These are phyloP conservation scores for Frankliniella intonsa DNA, from an alignment of 2,888 invertebrate species.

Conservation along the genomic window DNA sequence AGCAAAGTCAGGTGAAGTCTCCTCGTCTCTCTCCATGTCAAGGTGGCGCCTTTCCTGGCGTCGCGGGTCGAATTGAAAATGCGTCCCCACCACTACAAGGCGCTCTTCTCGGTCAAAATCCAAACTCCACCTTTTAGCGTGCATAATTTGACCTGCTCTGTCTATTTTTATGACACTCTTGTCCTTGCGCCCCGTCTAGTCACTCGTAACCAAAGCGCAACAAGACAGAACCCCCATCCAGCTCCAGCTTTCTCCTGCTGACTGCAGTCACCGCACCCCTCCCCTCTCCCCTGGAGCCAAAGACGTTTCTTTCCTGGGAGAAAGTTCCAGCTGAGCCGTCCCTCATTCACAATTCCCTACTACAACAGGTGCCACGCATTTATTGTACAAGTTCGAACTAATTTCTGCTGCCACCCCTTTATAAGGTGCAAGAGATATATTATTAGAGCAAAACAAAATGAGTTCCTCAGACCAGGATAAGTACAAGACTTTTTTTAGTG, in stretches of 20 bases:
- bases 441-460: background rate
- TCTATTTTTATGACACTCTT: background rate
- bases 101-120: background rate
- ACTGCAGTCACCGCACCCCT: background rate
- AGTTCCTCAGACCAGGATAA: background rate
- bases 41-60: too few relatives aligned
- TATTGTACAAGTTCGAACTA: background rate
- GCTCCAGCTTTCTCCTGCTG: background rate
- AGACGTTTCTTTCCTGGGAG: background rate
- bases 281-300: background rate
- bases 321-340: background rate
- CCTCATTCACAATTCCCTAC: too few relatives aligned
- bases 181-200: background rate
- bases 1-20: too few relatives aligned
- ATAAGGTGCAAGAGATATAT: background rate
- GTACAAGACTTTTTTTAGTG: background rate
- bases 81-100: too few relatives aligned
- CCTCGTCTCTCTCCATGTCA: too few relatives aligned
- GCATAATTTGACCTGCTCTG: background rate
- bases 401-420: background rate
- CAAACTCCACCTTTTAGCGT: background rate
- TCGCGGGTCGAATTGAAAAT: too few relatives aligned
- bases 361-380: slow-evolving; percentile 8
- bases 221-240: background rate
- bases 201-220: background rate